phyloP scores from a whole-genome alignment of 2,888 invertebrate species.

The Macrophya annulata region DNA sequence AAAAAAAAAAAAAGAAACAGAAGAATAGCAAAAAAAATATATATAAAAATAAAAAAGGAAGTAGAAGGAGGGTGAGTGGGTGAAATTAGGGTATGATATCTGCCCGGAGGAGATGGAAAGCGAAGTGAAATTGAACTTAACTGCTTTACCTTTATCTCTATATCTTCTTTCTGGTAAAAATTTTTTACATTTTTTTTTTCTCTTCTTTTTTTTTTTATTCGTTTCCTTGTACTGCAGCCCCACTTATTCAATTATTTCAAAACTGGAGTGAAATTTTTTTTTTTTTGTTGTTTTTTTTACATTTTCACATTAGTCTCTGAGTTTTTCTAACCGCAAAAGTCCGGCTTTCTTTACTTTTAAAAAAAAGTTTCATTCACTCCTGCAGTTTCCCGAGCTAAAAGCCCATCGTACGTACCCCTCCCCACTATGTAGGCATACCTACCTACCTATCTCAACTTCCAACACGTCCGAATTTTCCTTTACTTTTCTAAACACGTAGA shows the following conservation, averaged over 20 bases:
- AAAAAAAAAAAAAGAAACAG: not conserved
- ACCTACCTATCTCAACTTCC: not conserved
- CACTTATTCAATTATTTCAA: slow-evolving; percentile 25
- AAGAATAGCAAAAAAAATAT: not conserved
- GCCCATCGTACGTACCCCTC: not conserved
- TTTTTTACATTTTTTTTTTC: not conserved
- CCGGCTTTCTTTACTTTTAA: not conserved
- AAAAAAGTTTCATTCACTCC: slow-evolving; percentile 7
- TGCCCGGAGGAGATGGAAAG: not conserved
- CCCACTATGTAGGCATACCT: not conserved
- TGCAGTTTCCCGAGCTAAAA: not conserved
- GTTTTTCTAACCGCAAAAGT: not conserved
- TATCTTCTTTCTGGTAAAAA: not conserved
- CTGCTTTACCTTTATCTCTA: slow-evolving; percentile 14
- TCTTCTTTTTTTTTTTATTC: not conserved
- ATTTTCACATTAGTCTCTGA: not conserved
- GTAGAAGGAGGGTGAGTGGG: slow-evolving; percentile 9
- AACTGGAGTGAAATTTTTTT: slow-evolving; percentile 1
- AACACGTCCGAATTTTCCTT: slow-evolving; percentile 30
- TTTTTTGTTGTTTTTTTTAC: not conserved
- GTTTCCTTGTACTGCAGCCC: too few relatives aligned
- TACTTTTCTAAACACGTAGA: slow-evolving; percentile 38
- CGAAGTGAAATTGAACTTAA: slow-evolving; percentile 26
- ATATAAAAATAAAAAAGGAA: not conserved
- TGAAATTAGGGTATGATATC: slow-evolving; percentile 16